Evolutionary conservation across 2,113 vertebrate genomes (phyloP), one percentile per base, ranked within the genome.

Genomic region (Hypanus sabinus): DNA sequence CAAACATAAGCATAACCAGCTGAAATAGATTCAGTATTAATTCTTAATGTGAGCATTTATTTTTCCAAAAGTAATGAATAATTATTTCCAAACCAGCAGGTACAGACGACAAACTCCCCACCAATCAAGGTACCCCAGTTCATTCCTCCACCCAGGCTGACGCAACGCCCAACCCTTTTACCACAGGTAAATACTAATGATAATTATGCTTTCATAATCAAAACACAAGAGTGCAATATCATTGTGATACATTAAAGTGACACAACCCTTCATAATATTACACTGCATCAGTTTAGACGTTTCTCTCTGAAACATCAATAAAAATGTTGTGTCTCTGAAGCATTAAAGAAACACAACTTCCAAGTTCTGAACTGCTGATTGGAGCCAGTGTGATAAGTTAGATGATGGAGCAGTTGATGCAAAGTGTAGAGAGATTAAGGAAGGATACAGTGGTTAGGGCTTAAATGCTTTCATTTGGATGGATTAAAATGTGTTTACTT

Each of bases 101-200:
- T 99, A 97, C 98, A 99, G 97, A 97, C 98, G 77, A 94, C 96
- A 95, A 97, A 97, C 95, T 96, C 97, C 96, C 98, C 98, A 96
- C 98, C 98, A 97, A 99, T 99, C 97, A 99, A 99, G 98, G 99
- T 99, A 97, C 99, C 98, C 96, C 98, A 99, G 97, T 99, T 99
- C 98, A 98, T 99, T 96, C 98, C 98, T 96, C 99, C 99, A 98
- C 98, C 99, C 96, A 98, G 98, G 97, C 98, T 99, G 96, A 99
- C 97, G 96, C 98, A 98, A 96, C 98, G 98, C 95, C 98, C 98
- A 96, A 98, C 98, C 96, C 98, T 98, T 96, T 98, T 98, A 97
- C 98, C 98, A 96, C 99, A 99, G 98, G 99, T 99, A 96, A 97
- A 98, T 98, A 95, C 94, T 95, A 4, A 11, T 93, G 12, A 46